Conservation (phyloP, 2,888 invertebrate genomes). For the Trissolcus japonicus region DNA sequence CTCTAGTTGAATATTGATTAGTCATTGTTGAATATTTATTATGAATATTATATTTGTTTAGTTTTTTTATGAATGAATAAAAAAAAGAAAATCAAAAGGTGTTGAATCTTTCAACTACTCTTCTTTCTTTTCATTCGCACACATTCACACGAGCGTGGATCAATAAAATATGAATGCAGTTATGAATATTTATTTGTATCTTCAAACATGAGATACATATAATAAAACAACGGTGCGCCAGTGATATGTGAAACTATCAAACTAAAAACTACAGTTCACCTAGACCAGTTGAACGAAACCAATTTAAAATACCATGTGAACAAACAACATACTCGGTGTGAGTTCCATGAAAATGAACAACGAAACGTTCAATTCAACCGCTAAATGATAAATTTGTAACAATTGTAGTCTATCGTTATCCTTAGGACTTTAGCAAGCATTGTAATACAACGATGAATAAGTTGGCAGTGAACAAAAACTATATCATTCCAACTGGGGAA, state of each 20-base stretch:
- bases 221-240: conserved; percentile 33
- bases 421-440: conserved; percentile 54
- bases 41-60: background rate
- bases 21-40: background rate
- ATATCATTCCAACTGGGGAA: conserved; percentile 60
- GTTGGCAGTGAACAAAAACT: conserved; percentile 70
- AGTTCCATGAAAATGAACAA: background rate
- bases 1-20: background rate
- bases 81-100: background rate
- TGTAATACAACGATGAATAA: conserved; percentile 64
- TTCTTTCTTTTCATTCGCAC: no score
- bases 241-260: conserved; percentile 17
- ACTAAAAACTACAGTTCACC: conserved; percentile 18
- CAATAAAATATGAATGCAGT: conserved; percentile 3
- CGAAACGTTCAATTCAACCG: background rate
- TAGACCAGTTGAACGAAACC: conserved; percentile 17
- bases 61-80: background rate
- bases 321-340: background rate
- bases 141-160: no score
- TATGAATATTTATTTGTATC: conserved; percentile 38
- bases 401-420: conserved; percentile 44
- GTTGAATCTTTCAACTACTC: background rate
- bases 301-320: background rate
- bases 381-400: conserved; percentile 60
- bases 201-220: conserved; percentile 36